These are phyloP conservation scores for Syngnathus typhle DNA, from an alignment of 2,113 vertebrate species.

Conservation along the genomic window DNA sequence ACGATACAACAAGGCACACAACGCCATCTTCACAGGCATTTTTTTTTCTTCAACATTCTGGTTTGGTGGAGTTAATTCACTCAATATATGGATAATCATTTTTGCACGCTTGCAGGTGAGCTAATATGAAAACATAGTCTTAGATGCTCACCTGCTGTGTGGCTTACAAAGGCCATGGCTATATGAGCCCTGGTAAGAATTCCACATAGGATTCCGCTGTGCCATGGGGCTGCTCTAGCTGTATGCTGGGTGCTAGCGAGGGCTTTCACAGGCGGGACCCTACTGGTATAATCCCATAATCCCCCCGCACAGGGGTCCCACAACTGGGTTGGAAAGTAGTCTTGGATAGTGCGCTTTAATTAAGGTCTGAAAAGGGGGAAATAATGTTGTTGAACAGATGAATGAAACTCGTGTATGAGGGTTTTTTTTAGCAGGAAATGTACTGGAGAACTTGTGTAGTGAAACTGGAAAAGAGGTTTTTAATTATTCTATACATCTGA, in stretches of 20 bases:
- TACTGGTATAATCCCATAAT: slow-evolving; percentile 97
- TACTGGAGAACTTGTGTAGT: neutral
- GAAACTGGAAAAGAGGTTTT: neutral
- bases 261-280: slow-evolving; percentile 88
- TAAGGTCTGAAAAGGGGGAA: slow-evolving; percentile 75
- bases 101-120: slow-evolving; percentile 64
- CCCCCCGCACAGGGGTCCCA: slow-evolving; percentile 83
- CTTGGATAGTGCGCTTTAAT: slow-evolving; percentile 92
- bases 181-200: slow-evolving; percentile 82
- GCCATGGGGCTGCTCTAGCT: slow-evolving; percentile 77
- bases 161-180: slow-evolving; percentile 82
- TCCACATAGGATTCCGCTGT: slow-evolving; percentile 78
- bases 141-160: slow-evolving; percentile 76
- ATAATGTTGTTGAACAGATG: slow-evolving; percentile 51
- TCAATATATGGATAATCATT: slow-evolving; percentile 83
- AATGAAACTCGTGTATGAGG: slow-evolving; percentile 34
- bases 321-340: slow-evolving; percentile 80
- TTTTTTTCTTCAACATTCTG: slow-evolving; percentile 64
- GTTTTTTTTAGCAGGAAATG: slow-evolving; percentile 1
- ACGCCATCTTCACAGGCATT: slow-evolving; percentile 77
- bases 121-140: slow-evolving; percentile 71
- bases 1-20: slow-evolving; percentile 71
- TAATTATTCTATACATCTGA: neutral
- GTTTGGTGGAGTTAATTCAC: slow-evolving; percentile 82
- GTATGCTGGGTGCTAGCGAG: slow-evolving; percentile 81